phyloP scores from a whole-genome alignment of 2,113 vertebrate genomes.

The Tylochromis polylepis region DNA sequence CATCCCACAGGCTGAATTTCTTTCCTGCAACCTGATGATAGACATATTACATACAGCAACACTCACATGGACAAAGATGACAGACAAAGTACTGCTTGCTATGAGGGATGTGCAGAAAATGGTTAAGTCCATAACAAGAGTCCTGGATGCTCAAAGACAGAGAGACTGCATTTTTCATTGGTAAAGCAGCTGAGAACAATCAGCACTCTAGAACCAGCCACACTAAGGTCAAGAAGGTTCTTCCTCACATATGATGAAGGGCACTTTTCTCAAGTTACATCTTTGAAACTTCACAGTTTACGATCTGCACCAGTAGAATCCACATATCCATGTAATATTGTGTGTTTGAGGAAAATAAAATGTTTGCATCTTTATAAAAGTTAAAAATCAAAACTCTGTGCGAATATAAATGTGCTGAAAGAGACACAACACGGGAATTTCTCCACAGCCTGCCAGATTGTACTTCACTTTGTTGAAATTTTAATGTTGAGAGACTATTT shows the following conservation, averaged over 20 bases:
- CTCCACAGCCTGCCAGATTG: conserved; percentile 12
- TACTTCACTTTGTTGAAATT: neutral
- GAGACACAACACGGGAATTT: neutral
- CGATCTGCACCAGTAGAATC: neutral
- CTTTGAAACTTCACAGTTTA: neutral
- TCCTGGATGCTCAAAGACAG: neutral
- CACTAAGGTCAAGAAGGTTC: conserved; percentile 34
- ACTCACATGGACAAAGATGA: conserved; percentile 24
- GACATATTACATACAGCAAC: conserved; percentile 41
- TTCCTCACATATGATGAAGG: conserved; percentile 6
- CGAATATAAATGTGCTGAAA: neutral
- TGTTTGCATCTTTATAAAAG: neutral
- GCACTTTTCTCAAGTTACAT: neutral
- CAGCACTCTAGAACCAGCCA: neutral
- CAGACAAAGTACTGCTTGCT: conserved; percentile 19
- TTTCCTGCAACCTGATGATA: conserved; percentile 72
- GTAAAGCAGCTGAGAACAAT: conserved; percentile 36
- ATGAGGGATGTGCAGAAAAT: neutral
- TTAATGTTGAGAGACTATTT: neutral
- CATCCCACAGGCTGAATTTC: conserved; percentile 79
- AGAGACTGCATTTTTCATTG: conserved; percentile 18
- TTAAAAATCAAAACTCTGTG: neutral
- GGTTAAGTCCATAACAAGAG: neutral
- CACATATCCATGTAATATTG: neutral
- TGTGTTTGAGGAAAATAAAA: neutral